phyloP scores from a whole-genome alignment of 2,113 vertebrate genomes.

The Bos indicus region DNA sequence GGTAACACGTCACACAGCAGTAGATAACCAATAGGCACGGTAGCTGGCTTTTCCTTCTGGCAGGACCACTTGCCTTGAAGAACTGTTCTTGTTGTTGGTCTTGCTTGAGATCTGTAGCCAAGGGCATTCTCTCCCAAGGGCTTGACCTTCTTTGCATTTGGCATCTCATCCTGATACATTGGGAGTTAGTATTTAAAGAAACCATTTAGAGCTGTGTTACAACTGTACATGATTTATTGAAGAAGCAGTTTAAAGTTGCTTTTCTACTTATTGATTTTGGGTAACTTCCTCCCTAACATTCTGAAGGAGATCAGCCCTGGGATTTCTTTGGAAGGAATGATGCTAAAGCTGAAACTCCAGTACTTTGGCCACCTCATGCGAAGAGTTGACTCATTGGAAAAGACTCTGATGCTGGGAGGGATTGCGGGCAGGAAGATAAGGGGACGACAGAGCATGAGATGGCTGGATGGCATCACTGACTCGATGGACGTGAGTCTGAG shows the following conservation, averaged over 20 bases:
- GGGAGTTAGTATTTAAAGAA: not conserved
- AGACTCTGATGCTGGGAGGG: too few species aligned
- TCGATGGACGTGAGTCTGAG: too few species aligned
- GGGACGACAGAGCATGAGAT: too few species aligned
- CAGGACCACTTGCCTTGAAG: not conserved
- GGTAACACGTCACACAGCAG: not conserved
- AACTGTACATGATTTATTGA: not conserved
- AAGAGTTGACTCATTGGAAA: too few species aligned
- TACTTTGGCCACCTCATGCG: too few species aligned
- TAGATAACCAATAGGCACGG: not conserved
- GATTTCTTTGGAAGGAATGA: too few species aligned
- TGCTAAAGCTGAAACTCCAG: too few species aligned
- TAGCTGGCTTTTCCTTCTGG: not conserved
- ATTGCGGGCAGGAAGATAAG: too few species aligned
- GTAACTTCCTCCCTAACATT: not conserved
- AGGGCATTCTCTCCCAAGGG: not conserved
- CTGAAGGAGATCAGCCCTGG: not conserved
- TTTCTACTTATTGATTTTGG: not conserved
- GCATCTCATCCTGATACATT: not conserved
- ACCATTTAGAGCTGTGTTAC: not conserved
- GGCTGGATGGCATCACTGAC: too few species aligned
- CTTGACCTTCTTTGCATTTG: not conserved
- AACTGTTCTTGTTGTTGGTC: not conserved
- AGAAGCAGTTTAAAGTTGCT: not conserved
- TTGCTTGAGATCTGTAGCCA: not conserved